These are phyloP conservation scores for Peromyscus aztecus DNA, from an alignment of 2,797 vertebrate genomes.

Conservation along the genomic window DNA sequence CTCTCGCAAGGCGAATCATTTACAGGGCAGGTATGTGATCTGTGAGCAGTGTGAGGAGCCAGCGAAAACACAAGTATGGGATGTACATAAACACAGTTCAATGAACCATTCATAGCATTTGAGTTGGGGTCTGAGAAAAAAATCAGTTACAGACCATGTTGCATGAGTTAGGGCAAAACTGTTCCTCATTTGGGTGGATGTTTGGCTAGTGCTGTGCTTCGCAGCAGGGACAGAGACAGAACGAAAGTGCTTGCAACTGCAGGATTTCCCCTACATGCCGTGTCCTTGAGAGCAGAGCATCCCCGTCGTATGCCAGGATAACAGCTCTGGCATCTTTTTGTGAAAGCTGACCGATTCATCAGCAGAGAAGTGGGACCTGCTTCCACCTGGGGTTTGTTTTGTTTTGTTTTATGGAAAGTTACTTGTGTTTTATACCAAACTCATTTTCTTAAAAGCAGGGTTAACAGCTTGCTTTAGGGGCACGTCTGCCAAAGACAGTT, in stretches of 20 bases:
- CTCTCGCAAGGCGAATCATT: not conserved
- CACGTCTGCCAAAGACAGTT: conserved; percentile 18
- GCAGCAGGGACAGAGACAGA: not conserved
- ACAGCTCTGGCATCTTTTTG: not conserved
- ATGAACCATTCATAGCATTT: not conserved
- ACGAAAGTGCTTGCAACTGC: not conserved
- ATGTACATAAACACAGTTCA: not conserved
- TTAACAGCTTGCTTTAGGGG: not conserved
- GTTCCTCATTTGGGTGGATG: not conserved
- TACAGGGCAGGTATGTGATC: not conserved
- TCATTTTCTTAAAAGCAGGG: conserved; percentile 9
- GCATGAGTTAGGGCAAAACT: not conserved
- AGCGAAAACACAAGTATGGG: not conserved
- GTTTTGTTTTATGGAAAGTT: not conserved
- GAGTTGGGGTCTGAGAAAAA: not conserved
- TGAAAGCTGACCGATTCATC: not conserved
- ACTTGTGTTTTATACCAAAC: conserved; percentile 23
- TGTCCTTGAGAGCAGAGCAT: not conserved
- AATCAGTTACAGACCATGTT: not conserved
- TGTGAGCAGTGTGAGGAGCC: not conserved
- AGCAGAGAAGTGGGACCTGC: not conserved
- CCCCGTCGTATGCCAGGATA: fast-evolving
- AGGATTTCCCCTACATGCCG: fast-evolving
- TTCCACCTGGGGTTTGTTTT: not conserved
- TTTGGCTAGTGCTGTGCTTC: not conserved